Evolutionary conservation across 1,140 invertebrate species (phyloP).

Genomic region (Kradibia gibbosae): DNA sequence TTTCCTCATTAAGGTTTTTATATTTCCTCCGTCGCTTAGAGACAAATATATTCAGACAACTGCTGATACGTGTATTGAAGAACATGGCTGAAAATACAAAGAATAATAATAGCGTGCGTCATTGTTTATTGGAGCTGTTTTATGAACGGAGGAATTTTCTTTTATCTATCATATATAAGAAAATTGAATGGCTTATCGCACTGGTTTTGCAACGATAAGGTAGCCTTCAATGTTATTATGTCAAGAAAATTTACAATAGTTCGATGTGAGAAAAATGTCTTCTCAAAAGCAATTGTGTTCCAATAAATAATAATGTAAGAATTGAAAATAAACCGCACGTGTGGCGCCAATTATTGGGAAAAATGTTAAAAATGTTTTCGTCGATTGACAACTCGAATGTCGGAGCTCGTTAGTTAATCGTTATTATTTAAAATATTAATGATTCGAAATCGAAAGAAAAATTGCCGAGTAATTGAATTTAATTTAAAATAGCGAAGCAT

Average conservation of each 20-base stretch:
- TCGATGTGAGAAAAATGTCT: background rate
- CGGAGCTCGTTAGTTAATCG: no score
- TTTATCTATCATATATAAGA: background rate
- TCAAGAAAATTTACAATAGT: background rate
- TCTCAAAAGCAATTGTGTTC: background rate
- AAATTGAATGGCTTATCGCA: background rate
- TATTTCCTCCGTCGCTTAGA: constrained; percentile 58
- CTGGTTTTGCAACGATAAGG: background rate
- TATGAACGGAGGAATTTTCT: background rate
- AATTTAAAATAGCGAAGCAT: background rate
- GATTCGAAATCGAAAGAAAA: no score
- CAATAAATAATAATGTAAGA: background rate
- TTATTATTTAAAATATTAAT: no score
- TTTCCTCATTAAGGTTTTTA: constrained; percentile 63
- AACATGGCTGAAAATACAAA: constrained; percentile 67
- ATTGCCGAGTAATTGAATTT: background rate
- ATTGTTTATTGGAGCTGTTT: background rate
- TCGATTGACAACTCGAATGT: no score
- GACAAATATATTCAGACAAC: constrained; percentile 57
- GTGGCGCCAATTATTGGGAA: no score
- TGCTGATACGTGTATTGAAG: constrained; percentile 65
- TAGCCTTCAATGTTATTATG: background rate
- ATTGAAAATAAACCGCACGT: no score
- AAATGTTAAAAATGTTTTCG: no score
- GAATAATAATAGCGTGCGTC: background rate